Percentiles rank a stretch among this genome's conserved stretches.
These are phyloP conservation scores for Polydrusus tereticollis DNA, from an alignment of 2,888 invertebrate genomes.

Conservation along the genomic window DNA sequence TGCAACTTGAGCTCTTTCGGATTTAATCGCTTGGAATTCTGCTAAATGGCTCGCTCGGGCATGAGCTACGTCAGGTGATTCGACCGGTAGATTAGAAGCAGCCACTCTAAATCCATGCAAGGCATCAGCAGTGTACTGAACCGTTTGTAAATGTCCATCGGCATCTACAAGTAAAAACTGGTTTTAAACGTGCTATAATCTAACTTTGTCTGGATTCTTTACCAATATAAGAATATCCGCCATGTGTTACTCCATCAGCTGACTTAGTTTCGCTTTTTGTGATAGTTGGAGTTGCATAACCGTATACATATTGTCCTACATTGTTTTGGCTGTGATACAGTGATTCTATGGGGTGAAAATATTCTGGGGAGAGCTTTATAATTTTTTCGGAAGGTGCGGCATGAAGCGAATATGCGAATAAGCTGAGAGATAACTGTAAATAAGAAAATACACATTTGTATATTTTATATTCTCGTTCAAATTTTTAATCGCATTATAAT, in stretches of 20 bases:
- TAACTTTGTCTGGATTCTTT: constrained; percentile 12
- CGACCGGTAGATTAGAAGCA: constrained; percentile 75
- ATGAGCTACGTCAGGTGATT: constrained; percentile 63
- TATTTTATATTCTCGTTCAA: too few species aligned
- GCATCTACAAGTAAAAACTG: constrained; percentile 66
- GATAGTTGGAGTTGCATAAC: constrained; percentile 76
- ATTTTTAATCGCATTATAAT: too few species aligned
- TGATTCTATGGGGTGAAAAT: constrained; percentile 63
- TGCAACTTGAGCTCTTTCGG: constrained; percentile 57
- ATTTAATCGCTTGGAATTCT: constrained; percentile 60
- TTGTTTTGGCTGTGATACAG: constrained; percentile 72
- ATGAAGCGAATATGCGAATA: neutral
- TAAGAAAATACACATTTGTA: neutral
- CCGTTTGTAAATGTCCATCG: constrained; percentile 74
- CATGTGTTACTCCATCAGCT: constrained; percentile 74
- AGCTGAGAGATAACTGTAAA: neutral
- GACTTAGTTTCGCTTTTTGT: constrained; percentile 75
- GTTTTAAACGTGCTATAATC: too few species aligned
- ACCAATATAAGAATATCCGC: constrained; percentile 76
- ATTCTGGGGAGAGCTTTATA: constrained; percentile 42
- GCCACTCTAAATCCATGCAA: constrained; percentile 76
- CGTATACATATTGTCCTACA: constrained; percentile 72
- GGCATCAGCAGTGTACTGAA: constrained; percentile 75
- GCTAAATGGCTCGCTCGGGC: constrained; percentile 63
- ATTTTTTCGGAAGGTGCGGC: constrained; percentile 14